phyloP scores from a whole-genome alignment of 2,113 vertebrate genomes.

The Cephalopterus ornatus region DNA sequence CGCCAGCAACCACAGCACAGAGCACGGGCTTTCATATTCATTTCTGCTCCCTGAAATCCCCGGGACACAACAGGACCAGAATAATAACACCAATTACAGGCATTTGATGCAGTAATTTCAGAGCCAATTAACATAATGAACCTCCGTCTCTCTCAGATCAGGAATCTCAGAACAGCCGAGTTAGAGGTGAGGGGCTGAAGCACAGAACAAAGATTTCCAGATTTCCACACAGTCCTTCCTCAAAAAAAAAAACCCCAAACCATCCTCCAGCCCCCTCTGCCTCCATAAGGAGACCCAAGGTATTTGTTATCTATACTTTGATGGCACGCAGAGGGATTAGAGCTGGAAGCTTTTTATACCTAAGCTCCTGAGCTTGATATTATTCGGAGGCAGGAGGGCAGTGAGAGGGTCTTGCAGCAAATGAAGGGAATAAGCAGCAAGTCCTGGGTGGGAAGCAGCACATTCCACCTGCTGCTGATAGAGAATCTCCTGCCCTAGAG shows the following conservation, averaged over 20 bases:
- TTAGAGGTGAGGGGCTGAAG: background rate
- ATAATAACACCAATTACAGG: conserved; percentile 15
- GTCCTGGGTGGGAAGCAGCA: background rate
- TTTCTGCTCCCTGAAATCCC: background rate
- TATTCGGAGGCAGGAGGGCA: background rate
- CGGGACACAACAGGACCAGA: background rate
- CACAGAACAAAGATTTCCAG: background rate
- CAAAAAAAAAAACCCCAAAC: background rate
- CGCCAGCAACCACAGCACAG: background rate
- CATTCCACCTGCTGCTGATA: fast-evolving
- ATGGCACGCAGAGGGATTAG: background rate
- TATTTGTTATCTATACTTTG: background rate
- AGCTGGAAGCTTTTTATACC: background rate
- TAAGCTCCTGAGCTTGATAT: background rate
- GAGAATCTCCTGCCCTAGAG: background rate
- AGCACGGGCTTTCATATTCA: background rate
- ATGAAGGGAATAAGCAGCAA: background rate
- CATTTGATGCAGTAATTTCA: conserved; percentile 30
- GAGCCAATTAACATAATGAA: conserved; percentile 47
- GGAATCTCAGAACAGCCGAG: background rate
- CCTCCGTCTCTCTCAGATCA: background rate
- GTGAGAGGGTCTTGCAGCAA: background rate
- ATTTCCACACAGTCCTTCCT: background rate
- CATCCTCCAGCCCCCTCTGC: fast-evolving
- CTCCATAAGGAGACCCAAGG: background rate